These are phyloP conservation scores for Argyra leucocephala DNA, from an alignment of 2,888 invertebrate genomes.

Conservation along the genomic window DNA sequence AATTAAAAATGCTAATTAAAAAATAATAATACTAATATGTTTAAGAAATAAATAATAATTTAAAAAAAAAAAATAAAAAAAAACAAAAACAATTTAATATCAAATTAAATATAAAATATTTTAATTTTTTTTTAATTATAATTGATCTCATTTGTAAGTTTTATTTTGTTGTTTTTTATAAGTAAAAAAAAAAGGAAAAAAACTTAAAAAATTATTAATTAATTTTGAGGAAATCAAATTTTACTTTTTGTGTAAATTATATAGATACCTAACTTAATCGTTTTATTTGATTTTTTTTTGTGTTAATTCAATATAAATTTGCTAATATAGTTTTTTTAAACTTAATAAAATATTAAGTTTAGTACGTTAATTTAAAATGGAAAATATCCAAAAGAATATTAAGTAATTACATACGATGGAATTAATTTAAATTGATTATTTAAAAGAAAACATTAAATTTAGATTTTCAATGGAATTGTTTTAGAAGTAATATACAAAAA, in stretches of 20 bases:
- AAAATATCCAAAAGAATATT: no score
- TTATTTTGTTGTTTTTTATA: constrained; percentile 7
- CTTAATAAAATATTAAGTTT: no score
- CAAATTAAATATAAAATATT: not conserved
- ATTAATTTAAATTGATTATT: no score
- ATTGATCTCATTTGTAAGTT: constrained; percentile 10
- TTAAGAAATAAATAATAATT: no score
- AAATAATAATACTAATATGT: no score
- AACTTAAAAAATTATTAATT: not conserved
- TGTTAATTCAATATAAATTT: not conserved
- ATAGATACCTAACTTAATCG: not conserved
- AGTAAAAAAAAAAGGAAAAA: not conserved
- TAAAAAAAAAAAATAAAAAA: not conserved
- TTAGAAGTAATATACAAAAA: no score
- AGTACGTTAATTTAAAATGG: not conserved
- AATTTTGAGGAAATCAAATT: not conserved
- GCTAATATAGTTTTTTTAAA: no score
- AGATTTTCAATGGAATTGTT: no score
- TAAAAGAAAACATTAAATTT: no score
- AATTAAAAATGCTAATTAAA: no score
- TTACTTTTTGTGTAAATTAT: not conserved
- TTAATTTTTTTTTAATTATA: constrained; percentile 10
- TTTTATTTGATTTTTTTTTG: not conserved
- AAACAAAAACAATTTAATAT: not conserved
- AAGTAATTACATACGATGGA: no score